Evolutionary conservation across 2,797 vertebrate genomes (phyloP), one percentile per base, ranked within the genome.

Genomic region (Vipera latastei): DNA sequence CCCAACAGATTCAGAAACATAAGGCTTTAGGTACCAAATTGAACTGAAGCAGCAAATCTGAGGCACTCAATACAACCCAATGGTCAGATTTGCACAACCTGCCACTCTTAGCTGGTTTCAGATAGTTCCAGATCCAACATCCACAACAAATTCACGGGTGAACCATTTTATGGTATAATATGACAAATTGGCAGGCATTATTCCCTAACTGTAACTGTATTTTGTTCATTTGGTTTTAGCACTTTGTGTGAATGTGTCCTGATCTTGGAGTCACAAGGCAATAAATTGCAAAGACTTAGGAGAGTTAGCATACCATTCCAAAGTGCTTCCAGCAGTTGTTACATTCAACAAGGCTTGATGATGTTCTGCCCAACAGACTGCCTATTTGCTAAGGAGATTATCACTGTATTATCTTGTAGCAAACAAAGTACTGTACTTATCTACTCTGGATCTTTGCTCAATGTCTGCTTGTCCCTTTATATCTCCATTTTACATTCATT

Each of bases 361-460:
- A 96, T 95, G 96, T 95, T 94, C 95, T 95, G 93, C 78, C 32
- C 93, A 96, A 94, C 91, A 96, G 95, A 95, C 92, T 94, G 92
- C 91, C 96, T 94, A 94, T 94, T 96, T 96, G 95, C 93, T 96
- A 97, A 97, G 94, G 96, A 96, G 96, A 97, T 97, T 97, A 94
- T 92, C 93, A 94, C 89, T 92, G 95, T 94, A 95, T 96, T 96
- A 95, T 95, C 96, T 94, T 92, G 95, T 95, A 95, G 95, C 95
- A 96, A 96, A 97, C 95, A 96, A 96, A 96, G 94, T 78, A 90
- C 94, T 89, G 56, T 91, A 89, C 89, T 95, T 96, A 95, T 92
- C 93, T 95, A 87, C 28, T 93, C 93, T 88, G 91, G 93, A 96
- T 93, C 88, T 95, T 73, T 26, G 87, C 83, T 95, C 28, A 12